Base-by-base conservation (phyloP, 2,113 vertebrate species). In the Alethe diademata region DNA sequence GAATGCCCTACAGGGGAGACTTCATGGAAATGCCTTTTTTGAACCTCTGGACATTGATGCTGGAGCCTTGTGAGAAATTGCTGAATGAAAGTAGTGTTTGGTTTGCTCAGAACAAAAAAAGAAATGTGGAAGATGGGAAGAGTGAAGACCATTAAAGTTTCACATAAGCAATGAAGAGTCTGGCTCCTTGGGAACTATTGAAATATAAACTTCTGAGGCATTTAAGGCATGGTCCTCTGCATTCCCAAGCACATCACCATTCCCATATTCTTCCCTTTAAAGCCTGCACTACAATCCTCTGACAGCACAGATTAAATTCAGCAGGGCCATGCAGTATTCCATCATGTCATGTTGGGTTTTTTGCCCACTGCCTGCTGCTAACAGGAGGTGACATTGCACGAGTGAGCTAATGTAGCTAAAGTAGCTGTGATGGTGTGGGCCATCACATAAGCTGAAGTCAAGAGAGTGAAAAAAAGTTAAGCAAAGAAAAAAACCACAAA, bases 341-440 rank as follows among this genome's bases (percentile, higher is more conserved):
- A 45, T 78, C 47, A 4, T 29, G 45, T 81, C 76, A 75, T 13
- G 40, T 12, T 67, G 56, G 33, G 12, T 4, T 8, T 35, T 61
- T 40, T 42, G 25, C 33, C 8, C 28, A 4, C 56, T 89, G 47
- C 9, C 62, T 94, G 29, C 18, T 71, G 3, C 57, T 90, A 94
- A 93, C 65, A 88, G 67, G 86, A 94, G 42, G 48, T 92, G 95
- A 86, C 86, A 70, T 14, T 48, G 95, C 86, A 67, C 9, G 58
- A 91, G 66, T 54, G 92, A 96, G 74, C 60, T 78, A 29, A 86
- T 48, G 54, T 61, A 80, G 62, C 82, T 90, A 20, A 88, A 94
- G 86, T 22, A 35, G 54, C 74, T 80, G 45, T 50, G 78, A 12
- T 72, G 38, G 33, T 78, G 40, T 45, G 57, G 40, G 65, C 54